Evolutionary conservation across 2,888 invertebrate species (phyloP).

Genomic region (Cryptops parisi): DNA sequence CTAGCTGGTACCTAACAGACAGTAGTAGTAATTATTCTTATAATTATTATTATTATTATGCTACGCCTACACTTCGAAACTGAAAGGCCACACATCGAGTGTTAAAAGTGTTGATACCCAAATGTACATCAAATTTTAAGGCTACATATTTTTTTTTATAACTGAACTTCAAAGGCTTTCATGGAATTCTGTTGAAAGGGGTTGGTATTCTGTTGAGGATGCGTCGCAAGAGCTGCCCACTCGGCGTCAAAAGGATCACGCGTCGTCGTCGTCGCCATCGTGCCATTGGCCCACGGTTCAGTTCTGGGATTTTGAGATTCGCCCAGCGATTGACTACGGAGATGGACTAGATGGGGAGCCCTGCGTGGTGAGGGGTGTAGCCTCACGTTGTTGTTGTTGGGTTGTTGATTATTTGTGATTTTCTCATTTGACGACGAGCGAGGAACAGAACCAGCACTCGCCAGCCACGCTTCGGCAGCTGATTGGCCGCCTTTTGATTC

Average conservation of each 20-base stretch:
- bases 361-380: slow-evolving; percentile 32
- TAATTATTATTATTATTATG: no score
- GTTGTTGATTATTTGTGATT: no score
- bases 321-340: slow-evolving; percentile 42
- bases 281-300: slow-evolving; percentile 15
- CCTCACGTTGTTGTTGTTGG: slow-evolving; percentile 17
- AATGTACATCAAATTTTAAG: no score
- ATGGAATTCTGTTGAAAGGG: slow-evolving; percentile 41
- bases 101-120: no score
- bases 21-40: no score
- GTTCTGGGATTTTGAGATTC: slow-evolving; percentile 24
- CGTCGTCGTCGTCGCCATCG: no score
- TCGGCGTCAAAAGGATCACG: slow-evolving; percentile 68
- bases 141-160: slow-evolving; percentile 32
- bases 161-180: slow-evolving; percentile 46
- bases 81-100: no score
- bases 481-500: slow-evolving; percentile 10
- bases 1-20: no score
- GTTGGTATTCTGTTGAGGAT: slow-evolving; percentile 40
- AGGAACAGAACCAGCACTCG: slow-evolving; percentile 17
- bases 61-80: no score
- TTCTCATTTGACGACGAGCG: slow-evolving; percentile 17
- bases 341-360: slow-evolving; percentile 38
- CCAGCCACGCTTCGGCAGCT: slow-evolving; percentile 20
- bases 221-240: slow-evolving; percentile 51